Conservation (phyloP, 2,113 vertebrate genomes). For the Argyrosomus japonicus region DNA sequence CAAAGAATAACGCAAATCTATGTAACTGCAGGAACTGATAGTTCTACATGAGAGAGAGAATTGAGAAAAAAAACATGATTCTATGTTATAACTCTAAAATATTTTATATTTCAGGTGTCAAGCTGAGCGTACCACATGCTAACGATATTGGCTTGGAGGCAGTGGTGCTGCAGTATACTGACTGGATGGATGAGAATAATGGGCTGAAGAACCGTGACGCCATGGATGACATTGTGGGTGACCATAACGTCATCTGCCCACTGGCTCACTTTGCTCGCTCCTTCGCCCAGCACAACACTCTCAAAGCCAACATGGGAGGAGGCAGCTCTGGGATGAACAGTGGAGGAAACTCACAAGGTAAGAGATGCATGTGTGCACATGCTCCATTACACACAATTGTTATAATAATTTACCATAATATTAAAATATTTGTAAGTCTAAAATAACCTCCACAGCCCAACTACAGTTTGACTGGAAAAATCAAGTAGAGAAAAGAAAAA, state of each 20-base stretch:
- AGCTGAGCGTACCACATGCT: conserved; percentile 90
- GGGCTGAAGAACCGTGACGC: conserved; percentile 89
- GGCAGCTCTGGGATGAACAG: conserved; percentile 65
- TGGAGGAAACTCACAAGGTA: conserved; percentile 78
- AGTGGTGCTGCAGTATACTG: conserved; percentile 92
- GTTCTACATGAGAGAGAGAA: background rate
- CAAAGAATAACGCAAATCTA: background rate
- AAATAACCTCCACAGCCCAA: too few relatives aligned
- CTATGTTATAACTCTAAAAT: background rate
- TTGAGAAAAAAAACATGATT: background rate
- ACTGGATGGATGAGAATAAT: conserved; percentile 93
- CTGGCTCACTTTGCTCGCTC: conserved; percentile 87
- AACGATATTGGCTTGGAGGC: conserved; percentile 92
- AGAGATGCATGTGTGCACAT: background rate
- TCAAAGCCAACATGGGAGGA: conserved; percentile 70
- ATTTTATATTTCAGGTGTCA: conserved; percentile 82
- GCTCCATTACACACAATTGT: too few relatives aligned
- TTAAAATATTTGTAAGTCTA: too few relatives aligned
- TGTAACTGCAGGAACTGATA: background rate
- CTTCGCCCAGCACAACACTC: conserved; percentile 84
- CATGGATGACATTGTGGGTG: conserved; percentile 92
- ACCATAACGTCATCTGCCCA: conserved; percentile 94
- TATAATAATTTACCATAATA: too few relatives aligned
- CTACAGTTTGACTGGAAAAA: too few relatives aligned
- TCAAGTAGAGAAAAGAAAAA: too few relatives aligned